A percentile compares a stretch with the other conserved stretches of the same genome.
phyloP scores from a whole-genome alignment of 2,888 invertebrate species.

The Sphaeridia pumilis region DNA sequence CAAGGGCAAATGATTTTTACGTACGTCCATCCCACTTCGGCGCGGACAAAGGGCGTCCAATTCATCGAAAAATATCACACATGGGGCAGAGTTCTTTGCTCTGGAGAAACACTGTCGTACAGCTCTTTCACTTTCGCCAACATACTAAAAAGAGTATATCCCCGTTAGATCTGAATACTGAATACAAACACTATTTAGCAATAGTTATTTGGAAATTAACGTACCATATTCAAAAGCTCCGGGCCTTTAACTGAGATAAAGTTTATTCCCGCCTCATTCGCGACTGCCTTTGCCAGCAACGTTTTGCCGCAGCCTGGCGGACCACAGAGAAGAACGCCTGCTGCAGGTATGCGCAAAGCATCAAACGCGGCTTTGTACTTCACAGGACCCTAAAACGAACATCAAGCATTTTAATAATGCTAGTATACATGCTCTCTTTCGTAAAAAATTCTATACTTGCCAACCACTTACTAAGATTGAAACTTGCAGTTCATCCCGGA shows the following conservation, averaged over 20 bases:
- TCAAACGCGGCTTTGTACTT: slow-evolving; percentile 69
- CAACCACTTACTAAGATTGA: slow-evolving; percentile 58
- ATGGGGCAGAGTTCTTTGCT: slow-evolving; percentile 88
- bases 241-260: slow-evolving; percentile 99
- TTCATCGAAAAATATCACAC: slow-evolving; percentile 98
- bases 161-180: not conserved
- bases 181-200: not conserved
- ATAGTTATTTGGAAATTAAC: not conserved
- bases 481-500: slow-evolving; percentile 78
- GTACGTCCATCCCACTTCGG: slow-evolving; percentile 60
- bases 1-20: no score
- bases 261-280: slow-evolving; percentile 96
- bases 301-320: slow-evolving; percentile 97
- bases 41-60: slow-evolving; percentile 90
- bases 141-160: slow-evolving; percentile 52
- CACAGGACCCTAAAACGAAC: slow-evolving; percentile 61
- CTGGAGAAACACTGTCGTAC: slow-evolving; percentile 83
- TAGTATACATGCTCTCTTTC: no score
- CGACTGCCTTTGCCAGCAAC: slow-evolving; percentile 90
- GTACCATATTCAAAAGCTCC: slow-evolving; percentile 92
- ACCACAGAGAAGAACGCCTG: slow-evolving; percentile 87
- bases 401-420: not conserved
- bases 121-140: slow-evolving; percentile 95
- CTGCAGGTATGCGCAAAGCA: slow-evolving; percentile 67
- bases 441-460: not conserved